phyloP scores from a whole-genome alignment of 2,113 vertebrate genomes.

The Otolemur garnettii region DNA sequence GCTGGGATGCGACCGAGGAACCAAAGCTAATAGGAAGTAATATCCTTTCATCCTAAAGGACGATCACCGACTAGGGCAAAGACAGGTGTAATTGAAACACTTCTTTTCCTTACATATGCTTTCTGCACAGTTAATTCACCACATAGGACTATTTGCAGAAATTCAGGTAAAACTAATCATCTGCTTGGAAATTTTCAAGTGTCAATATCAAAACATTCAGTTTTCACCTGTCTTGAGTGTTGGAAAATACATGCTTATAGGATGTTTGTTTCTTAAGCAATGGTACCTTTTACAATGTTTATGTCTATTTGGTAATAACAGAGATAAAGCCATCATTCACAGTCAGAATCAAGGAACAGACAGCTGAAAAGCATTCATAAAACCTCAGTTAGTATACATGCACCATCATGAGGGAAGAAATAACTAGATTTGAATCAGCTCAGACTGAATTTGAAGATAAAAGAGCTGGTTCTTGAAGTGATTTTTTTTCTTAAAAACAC shows the following conservation, averaged over 20 bases:
- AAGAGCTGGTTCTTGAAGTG: slow-evolving; percentile 15
- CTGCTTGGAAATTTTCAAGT: background rate
- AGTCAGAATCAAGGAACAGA: background rate
- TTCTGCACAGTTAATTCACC: background rate
- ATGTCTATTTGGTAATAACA: background rate
- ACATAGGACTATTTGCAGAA: background rate
- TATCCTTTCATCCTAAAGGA: background rate
- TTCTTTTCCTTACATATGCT: background rate
- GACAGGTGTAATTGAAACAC: background rate
- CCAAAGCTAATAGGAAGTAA: background rate
- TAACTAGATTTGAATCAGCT: background rate
- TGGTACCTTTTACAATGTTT: background rate
- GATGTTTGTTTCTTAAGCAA: slow-evolving; percentile 4
- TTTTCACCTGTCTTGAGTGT: background rate
- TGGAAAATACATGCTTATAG: background rate
- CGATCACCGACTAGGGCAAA: background rate
- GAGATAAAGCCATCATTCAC: background rate
- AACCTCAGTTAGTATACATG: background rate
- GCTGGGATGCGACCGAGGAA: background rate
- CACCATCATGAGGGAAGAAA: background rate
- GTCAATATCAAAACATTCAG: background rate
- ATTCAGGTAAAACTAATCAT: background rate
- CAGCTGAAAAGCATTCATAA: background rate
- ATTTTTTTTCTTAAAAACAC: background rate
- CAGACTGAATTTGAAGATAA: slow-evolving; percentile 21